Conservation (phyloP, 2,888 invertebrate species). For the Phaonia tiefii region DNA sequence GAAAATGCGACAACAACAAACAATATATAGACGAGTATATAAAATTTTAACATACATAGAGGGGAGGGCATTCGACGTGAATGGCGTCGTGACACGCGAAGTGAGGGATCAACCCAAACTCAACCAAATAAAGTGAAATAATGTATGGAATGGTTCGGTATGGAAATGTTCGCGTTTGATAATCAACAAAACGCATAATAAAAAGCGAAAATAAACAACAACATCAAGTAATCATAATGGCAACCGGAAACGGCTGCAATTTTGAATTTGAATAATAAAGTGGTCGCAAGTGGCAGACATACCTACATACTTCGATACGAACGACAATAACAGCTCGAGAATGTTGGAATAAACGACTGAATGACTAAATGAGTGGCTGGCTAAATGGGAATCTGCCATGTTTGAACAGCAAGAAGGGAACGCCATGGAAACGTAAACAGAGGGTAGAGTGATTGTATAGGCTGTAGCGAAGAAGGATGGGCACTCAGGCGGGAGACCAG, state of each 20-base stretch:
- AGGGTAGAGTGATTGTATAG: not conserved
- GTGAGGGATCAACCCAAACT: constrained; percentile 58
- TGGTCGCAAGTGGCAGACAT: constrained; percentile 64
- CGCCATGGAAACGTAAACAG: not conserved
- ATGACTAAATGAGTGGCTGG: constrained; percentile 23
- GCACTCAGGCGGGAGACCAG: constrained; percentile 54
- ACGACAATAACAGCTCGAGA: not conserved
- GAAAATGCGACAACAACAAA: constrained; percentile 18
- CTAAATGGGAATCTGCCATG: constrained; percentile 22
- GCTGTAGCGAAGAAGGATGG: not conserved
- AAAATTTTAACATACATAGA: not conserved
- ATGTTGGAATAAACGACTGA: constrained; percentile 36
- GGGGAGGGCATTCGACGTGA: constrained; percentile 11
- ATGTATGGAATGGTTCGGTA: constrained; percentile 47
- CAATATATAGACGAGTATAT: too few species aligned
- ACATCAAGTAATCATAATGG: constrained; percentile 70
- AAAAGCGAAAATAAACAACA: constrained; percentile 22
- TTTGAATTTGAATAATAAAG: constrained; percentile 64
- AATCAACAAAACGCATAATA: constrained; percentile 55
- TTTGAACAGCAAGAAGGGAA: not conserved
- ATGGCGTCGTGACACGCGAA: not conserved
- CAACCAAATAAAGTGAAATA: constrained; percentile 57
- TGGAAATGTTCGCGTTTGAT: constrained; percentile 48
- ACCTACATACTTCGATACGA: constrained; percentile 32
- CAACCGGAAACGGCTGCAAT: constrained; percentile 71